phyloP scores from a whole-genome alignment of 1,140 invertebrate genomes.

The Apolygus lucorum region DNA sequence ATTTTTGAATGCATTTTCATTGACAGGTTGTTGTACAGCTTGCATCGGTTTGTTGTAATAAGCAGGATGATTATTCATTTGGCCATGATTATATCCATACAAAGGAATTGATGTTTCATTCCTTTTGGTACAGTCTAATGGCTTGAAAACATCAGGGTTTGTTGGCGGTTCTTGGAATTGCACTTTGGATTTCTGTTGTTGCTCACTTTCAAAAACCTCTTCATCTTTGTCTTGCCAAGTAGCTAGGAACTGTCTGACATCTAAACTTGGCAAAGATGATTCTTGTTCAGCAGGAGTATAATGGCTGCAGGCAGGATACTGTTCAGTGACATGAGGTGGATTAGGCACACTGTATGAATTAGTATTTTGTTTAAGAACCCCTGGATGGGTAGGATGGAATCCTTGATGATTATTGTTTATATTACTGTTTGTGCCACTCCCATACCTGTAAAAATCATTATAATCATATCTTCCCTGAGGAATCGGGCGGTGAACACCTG shows the following conservation, averaged over 20 bases:
- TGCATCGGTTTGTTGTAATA: background rate
- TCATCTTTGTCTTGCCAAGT: slow-evolving; percentile 17
- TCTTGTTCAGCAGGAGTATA: background rate
- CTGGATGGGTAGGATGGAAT: background rate
- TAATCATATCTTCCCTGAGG: slow-evolving; percentile 7
- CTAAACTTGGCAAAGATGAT: background rate
- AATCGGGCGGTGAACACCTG: background rate
- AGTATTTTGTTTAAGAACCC: slow-evolving; percentile 6
- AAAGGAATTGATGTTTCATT: background rate
- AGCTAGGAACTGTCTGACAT: slow-evolving; percentile 4
- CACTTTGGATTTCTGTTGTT: background rate
- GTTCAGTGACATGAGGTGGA: background rate
- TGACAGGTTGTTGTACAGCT: background rate
- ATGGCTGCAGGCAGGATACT: slow-evolving; percentile 11
- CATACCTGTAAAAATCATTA: slow-evolving; percentile 1
- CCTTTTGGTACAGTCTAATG: slow-evolving; percentile 13
- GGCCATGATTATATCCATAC: background rate
- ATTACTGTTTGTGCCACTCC: background rate
- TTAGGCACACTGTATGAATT: background rate
- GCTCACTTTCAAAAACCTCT: background rate
- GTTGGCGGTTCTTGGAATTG: background rate
- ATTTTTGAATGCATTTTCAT: slow-evolving; percentile 1
- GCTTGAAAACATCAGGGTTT: background rate
- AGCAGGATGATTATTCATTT: background rate
- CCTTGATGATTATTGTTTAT: background rate